Evolutionary conservation across 2,113 vertebrate genomes (phyloP), one percentile per base, ranked within the genome.

Genomic region (Vicugna pacos): DNA sequence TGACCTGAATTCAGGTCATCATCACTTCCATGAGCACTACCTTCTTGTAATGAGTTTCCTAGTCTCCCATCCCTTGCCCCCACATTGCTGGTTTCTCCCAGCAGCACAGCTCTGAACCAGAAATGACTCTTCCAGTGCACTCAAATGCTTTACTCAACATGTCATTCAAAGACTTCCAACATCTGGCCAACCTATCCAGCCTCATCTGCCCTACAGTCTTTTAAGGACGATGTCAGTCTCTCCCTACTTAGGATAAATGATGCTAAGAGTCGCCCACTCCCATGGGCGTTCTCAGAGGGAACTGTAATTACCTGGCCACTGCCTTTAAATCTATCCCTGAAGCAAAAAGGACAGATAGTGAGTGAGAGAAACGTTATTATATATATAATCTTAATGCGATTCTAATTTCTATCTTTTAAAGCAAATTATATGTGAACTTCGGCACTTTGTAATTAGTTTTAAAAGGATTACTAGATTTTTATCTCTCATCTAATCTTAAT

Each of bases 331-430:
- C 35, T 86, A 22, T 69, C 19, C 69, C 56, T 54, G 5, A 73
- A 77, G 20, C 4, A 95, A 81, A 77, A 28, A 89, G 2, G 8
- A 90, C 17, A 83, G 32, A 79, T 24, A 56, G 19, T 14, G 35
- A 94, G 28, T 38, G 17, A 89, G 15, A 95, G 46, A 19, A 52
- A 38, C 24, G 30, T 73, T 72, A 77, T 56, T 54, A 62, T 54
- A 38, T 28, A 52, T 30, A 56, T 50, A 26, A 64, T 89, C 56
- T 91, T 80, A 46, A 72, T 52, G 5, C 8, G 65, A 87, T 77
- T 90, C 52, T 92, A 56, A 87, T 93, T 69, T 64, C 16, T 92
- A 35, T 58, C 11, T 80, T 62, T 91, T 87, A 52, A 26, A 60
- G 28, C 5, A 89, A 91, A 91, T 70, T 35, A 64, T 72, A 6